Percentiles rank a stretch among this genome's conserved stretches.
These are phyloP conservation scores for Platerodrilus igneus DNA, from an alignment of 2,888 invertebrate species.

Conservation along the genomic window DNA sequence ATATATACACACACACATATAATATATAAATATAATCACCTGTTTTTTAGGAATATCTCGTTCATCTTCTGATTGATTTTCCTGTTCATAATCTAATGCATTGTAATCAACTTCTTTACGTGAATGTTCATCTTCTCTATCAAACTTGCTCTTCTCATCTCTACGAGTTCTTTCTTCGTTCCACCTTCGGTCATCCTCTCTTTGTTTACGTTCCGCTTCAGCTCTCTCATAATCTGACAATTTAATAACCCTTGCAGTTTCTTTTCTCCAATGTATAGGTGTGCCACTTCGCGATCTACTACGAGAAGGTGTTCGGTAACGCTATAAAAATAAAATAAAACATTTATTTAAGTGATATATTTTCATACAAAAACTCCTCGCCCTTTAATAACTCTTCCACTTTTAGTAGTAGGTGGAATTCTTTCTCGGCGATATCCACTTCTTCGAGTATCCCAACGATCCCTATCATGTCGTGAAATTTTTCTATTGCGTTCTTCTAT, in stretches of 20 bases:
- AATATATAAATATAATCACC: not conserved
- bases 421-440: slow-evolving; percentile 38
- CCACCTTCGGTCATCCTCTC: slow-evolving; percentile 29
- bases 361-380: slow-evolving; percentile 84
- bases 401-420: slow-evolving; percentile 56
- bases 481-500: too few relatives aligned
- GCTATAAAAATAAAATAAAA: slow-evolving; percentile 49
- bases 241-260: slow-evolving; percentile 79
- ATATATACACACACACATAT: not conserved
- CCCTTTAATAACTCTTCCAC: slow-evolving; percentile 85
- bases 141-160: slow-evolving; percentile 12
- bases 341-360: slow-evolving; percentile 16
- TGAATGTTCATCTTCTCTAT: slow-evolving; percentile 24
- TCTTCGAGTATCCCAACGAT: slow-evolving; percentile 40
- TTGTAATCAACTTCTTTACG: slow-evolving; percentile 59
- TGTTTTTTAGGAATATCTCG: slow-evolving; percentile 33
- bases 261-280: slow-evolving; percentile 92
- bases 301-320: slow-evolving; percentile 80
- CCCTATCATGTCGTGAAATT: slow-evolving; percentile 32
- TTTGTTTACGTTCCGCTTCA: slow-evolving; percentile 59
- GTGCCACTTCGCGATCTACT: slow-evolving; percentile 85
- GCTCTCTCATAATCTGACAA: slow-evolving; percentile 73
- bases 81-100: slow-evolving; percentile 64
- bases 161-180: slow-evolving; percentile 22
- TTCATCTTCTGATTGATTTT: slow-evolving; percentile 42